These are phyloP conservation scores for Drosophila bunnanda DNA, from an alignment of 2,888 invertebrate species.

Conservation along the genomic window DNA sequence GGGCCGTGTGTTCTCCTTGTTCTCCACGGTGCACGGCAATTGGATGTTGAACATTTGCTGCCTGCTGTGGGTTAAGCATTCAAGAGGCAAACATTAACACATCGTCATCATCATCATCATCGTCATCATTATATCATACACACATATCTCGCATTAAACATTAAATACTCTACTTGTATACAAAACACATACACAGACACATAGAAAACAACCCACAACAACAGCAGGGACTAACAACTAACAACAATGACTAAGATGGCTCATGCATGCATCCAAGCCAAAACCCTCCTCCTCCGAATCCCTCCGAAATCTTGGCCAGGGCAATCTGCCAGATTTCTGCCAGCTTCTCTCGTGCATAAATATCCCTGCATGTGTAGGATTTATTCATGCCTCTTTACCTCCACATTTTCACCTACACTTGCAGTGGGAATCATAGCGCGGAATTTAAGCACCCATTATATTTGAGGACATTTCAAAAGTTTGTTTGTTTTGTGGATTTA, in stretches of 20 bases:
- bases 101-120: constrained; percentile 6
- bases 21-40: constrained; percentile 91
- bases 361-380: constrained; percentile 52
- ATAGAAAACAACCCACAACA: constrained; percentile 6
- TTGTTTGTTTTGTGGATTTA: neutral
- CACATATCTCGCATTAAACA: constrained; percentile 8
- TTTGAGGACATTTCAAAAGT: neutral
- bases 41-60: constrained; percentile 91
- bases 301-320: constrained; percentile 53
- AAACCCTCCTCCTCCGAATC: neutral
- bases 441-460: constrained; percentile 3
- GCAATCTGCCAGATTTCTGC: constrained; percentile 67
- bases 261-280: constrained; percentile 20
- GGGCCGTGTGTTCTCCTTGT: constrained; percentile 94
- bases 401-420: constrained; percentile 7
- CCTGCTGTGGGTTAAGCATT: constrained; percentile 86
- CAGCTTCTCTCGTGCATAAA: constrained; percentile 27
- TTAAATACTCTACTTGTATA: constrained; percentile 3
- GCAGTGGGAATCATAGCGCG: constrained; percentile 6
- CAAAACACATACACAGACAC: constrained; percentile 2
- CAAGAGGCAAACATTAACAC: constrained; percentile 23
- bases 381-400: constrained; percentile 60
- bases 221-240: constrained; percentile 22
- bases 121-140: constrained; percentile 4
- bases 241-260: constrained; percentile 16